Base-by-base conservation (phyloP, 2,113 vertebrate genomes). In the Eubucco bourcierii region DNA sequence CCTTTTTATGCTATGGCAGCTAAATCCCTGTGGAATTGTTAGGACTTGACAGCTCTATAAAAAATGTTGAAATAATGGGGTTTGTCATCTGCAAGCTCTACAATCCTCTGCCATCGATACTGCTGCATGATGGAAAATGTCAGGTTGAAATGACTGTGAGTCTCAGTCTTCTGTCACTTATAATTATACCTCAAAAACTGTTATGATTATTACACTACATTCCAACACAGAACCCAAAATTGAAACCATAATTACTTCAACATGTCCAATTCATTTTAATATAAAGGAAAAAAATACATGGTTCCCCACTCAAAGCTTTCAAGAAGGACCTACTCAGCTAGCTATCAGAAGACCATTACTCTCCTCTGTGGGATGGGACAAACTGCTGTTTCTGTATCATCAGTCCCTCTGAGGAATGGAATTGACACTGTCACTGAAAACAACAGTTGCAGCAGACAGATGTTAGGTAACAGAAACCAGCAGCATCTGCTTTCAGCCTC, bases 11-110 rank as follows among this genome's bases (percentile, higher is more conserved):
- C 70, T 84, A 81, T 68, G 93, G 94, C 84, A 71, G 79, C 80
- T 88, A 74, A 81, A 88, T 91, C 76, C 17, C 80, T 79, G 66
- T 16, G 39, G 92, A 96, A 95, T 96, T 97, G 96, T 92, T 95
- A 97, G 63, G 47, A 55, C 72, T 89, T 97, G 97, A 97, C 96
- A 97, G 95, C 81, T 96, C 81, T 92, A 93, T 73, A 93, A 52
- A 97, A 96, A 15, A 97, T 97, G 65, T 87, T 97, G 81, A 97
- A 97, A 97, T 97, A 97, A 97, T 96, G 74, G 87, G 25, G 78
- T 96, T 96, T 97, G 97, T 84, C 95, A 96, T 90, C 73, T 88
- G 84, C 97, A 59, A 76, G 56, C 41, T 94, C 86, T 88, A 96
- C 97, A 93, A 96, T 96, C 90, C 84, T 96, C 81, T 94, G 96